Evolutionary conservation across 2,797 vertebrate genomes (phyloP).

Genomic region (Nyctibius grandis): DNA sequence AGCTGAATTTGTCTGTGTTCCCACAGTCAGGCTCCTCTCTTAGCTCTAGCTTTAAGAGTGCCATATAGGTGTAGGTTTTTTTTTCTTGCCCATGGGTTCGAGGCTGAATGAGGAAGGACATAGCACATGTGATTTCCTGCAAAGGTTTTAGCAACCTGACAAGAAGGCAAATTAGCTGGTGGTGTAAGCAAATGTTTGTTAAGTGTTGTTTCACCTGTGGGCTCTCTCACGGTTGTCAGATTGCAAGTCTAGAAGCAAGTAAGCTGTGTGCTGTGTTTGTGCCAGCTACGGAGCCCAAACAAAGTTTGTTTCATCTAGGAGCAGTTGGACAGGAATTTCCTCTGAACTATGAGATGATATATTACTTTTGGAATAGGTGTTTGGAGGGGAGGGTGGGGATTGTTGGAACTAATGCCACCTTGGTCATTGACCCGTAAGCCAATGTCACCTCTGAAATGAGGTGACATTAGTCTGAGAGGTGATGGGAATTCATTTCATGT

Average conservation of each 20-base stretch:
- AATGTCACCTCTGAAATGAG: neutral
- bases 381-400: no score
- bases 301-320: neutral
- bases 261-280: neutral
- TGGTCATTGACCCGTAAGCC: neutral
- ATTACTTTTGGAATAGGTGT: neutral
- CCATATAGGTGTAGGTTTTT: fast-evolving
- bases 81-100: neutral
- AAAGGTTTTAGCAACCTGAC: neutral
- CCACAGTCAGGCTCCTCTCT: neutral
- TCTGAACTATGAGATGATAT: neutral
- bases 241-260: neutral
- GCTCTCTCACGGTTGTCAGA: neutral
- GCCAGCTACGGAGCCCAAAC: neutral
- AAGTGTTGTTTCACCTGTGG: neutral
- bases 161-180: neutral
- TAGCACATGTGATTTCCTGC: neutral
- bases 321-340: neutral
- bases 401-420: neutral
- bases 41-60: neutral
- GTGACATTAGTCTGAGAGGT: neutral
- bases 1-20: neutral
- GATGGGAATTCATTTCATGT: neutral
- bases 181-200: neutral
- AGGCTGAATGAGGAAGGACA: neutral